Conservation (phyloP, 64 coral and sea anemone species). For the Stichodactyla mertensii region DNA sequence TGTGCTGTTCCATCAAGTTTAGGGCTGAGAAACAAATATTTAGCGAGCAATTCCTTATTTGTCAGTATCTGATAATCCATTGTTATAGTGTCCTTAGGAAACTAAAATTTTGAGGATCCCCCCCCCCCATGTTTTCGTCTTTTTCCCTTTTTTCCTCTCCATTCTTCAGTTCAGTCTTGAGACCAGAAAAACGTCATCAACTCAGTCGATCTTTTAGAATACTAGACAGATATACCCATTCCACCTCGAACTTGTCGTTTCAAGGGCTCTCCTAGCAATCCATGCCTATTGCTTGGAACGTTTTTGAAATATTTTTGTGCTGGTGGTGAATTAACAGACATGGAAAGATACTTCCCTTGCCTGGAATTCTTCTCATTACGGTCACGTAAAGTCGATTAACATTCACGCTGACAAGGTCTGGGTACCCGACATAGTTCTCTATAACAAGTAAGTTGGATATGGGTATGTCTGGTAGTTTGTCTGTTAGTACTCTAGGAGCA, state of each 20-base stretch:
- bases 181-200: neutral
- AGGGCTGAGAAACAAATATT: no score
- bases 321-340: constrained; percentile 26
- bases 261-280: neutral
- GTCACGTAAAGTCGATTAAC: constrained; percentile 66
- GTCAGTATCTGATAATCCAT: no score
- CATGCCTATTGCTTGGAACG: neutral
- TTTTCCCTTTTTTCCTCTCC: no score
- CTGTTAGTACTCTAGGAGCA: no score
- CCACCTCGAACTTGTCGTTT: neutral
- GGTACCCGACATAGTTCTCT: constrained; percentile 73
- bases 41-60: no score
- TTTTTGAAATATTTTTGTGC: neutral
- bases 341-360: constrained; percentile 59
- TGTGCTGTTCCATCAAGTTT: no score
- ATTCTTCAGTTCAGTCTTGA: no score
- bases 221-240: neutral
- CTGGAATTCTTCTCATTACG: constrained; percentile 66
- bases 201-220: neutral
- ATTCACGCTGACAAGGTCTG: constrained; percentile 60
- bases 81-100: no score
- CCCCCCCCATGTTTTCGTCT: no score
- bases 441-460: constrained; percentile 76
- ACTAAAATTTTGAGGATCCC: no score
- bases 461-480: neutral